Conservation (phyloP, 2,888 invertebrate genomes). For the Xylophagus ater region DNA sequence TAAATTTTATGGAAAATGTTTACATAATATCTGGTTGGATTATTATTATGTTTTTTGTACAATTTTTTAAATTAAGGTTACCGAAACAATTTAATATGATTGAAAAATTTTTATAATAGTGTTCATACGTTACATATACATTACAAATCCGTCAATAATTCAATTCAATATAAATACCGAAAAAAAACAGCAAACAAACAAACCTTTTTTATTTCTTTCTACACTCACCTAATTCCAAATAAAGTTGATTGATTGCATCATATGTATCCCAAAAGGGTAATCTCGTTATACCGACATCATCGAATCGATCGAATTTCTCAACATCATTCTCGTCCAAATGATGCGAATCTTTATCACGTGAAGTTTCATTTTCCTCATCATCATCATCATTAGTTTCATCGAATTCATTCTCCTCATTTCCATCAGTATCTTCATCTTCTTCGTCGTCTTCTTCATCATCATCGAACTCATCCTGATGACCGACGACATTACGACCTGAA, state of each 20-base stretch:
- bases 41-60: no score
- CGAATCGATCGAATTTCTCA: slow-evolving; percentile 13
- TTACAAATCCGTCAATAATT: no score
- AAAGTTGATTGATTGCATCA: slow-evolving; percentile 81
- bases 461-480: slow-evolving; percentile 1
- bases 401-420: slow-evolving; percentile 16
- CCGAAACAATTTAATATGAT: no score
- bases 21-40: no score
- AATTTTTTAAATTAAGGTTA: no score
- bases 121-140: no score
- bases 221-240: slow-evolving; percentile 62
- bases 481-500: slow-evolving; percentile 3
- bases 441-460: slow-evolving; percentile 16
- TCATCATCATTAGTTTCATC: slow-evolving; percentile 11
- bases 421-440: slow-evolving; percentile 13
- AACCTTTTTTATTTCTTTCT: no score
- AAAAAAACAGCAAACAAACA: no score
- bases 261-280: slow-evolving; percentile 82
- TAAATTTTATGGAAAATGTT: no score
- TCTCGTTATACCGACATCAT: slow-evolving; percentile 29
- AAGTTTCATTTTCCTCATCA: slow-evolving; percentile 12
- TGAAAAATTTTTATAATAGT: no score
- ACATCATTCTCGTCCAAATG: no score
- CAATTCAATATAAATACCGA: no score
- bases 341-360: background rate